phyloP scores from a whole-genome alignment of 2,113 vertebrate species.

The Larimichthys polyactis region DNA sequence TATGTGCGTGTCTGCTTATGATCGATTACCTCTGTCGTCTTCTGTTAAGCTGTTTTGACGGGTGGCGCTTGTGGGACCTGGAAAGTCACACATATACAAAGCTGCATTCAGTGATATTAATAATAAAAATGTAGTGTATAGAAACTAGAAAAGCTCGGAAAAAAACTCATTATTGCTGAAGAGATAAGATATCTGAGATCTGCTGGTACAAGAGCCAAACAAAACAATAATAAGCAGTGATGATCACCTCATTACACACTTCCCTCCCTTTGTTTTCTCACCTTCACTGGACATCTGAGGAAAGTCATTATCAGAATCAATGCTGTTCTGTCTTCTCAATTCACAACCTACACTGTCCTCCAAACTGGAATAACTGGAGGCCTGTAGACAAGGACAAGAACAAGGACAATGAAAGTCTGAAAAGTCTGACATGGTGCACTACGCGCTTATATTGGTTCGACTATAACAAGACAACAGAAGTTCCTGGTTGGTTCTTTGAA shows the following conservation, averaged over 20 bases:
- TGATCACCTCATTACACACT: not conserved
- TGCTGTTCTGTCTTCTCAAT: slow-evolving; percentile 13
- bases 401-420: not conserved
- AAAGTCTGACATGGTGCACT: not conserved
- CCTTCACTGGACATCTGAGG: slow-evolving; percentile 31
- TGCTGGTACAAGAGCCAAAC: no score
- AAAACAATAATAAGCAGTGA: not conserved
- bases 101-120: not conserved
- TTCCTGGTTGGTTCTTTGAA: not conserved
- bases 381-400: slow-evolving; percentile 57
- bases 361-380: slow-evolving; percentile 70
- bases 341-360: slow-evolving; percentile 60
- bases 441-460: not conserved
- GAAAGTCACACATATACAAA: slow-evolving; percentile 2
- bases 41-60: slow-evolving; percentile 36
- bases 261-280: slow-evolving; percentile 7
- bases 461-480: not conserved
- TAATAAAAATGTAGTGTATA: not conserved
- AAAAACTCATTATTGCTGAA: not conserved
- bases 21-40: slow-evolving; percentile 16
- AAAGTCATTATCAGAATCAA: not conserved
- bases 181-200: not conserved
- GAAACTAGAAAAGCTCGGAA: not conserved
- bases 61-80: slow-evolving; percentile 43
- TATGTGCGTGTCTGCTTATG: not conserved